Percentiles rank a stretch among this genome's conserved stretches.
Conservation (phyloP, 2,797 vertebrate species). For the Uromys caudimaculatus region DNA sequence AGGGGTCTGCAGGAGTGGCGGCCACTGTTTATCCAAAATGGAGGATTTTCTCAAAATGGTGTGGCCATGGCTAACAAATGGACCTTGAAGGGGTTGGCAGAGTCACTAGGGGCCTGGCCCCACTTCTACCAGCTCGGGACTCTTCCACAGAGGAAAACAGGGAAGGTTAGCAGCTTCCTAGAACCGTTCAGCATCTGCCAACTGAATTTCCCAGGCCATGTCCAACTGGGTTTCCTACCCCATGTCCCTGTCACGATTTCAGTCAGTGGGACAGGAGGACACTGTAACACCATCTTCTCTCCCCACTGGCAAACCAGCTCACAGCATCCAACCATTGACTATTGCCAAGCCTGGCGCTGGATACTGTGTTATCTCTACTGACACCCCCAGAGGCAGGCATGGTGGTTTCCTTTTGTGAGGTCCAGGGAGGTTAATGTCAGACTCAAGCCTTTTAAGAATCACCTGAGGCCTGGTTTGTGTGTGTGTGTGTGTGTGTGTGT, state of each 20-base stretch:
- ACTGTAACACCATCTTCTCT: not conserved
- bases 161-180: not conserved
- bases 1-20: not conserved
- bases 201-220: not conserved
- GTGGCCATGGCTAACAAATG: not conserved
- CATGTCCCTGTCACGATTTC: not conserved
- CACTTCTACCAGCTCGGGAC: not conserved
- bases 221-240: not conserved
- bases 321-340: not conserved
- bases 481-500: too few species aligned
- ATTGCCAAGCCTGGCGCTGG: not conserved
- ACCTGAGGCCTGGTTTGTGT: not conserved
- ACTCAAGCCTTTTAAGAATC: not conserved
- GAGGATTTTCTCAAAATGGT: not conserved
- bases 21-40: not conserved
- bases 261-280: rapidly evolving
- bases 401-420: not conserved
- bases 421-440: not conserved
- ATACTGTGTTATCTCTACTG: not conserved
- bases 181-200: not conserved
- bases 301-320: not conserved
- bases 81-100: not conserved
- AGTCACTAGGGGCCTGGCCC: not conserved
- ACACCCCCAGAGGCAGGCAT: not conserved
- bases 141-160: not conserved